Conservation (phyloP, 2,113 vertebrate genomes). For the Laterallus jamaicensis region DNA sequence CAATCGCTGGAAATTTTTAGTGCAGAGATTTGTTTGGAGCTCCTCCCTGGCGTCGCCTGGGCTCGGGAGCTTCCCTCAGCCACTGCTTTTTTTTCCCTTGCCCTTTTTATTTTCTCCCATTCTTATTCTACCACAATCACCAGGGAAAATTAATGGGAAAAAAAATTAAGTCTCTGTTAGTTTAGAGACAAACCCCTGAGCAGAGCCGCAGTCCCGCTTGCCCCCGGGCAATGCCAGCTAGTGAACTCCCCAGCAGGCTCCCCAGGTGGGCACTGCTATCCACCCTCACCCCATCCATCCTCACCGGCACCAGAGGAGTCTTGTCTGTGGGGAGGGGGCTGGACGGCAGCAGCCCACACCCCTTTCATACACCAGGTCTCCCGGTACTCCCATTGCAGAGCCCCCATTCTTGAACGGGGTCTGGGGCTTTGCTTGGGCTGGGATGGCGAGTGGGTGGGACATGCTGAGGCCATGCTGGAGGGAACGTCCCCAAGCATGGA, state of each 20-base stretch:
- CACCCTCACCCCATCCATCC: background rate
- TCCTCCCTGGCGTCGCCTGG: background rate
- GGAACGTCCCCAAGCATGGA: accelerated
- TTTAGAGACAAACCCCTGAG: background rate
- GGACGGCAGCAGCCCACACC: background rate
- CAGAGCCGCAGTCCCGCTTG: accelerated
- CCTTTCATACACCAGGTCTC: accelerated
- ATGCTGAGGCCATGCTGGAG: accelerated
- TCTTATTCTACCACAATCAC: background rate
- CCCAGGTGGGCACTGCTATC: background rate
- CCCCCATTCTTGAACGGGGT: accelerated
- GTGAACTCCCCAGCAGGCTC: background rate
- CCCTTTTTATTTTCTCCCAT: background rate
- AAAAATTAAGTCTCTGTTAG: background rate
- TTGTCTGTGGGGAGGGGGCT: accelerated
- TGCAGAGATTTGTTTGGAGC: background rate
- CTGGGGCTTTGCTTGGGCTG: background rate
- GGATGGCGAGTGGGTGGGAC: accelerated
- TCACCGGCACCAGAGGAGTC: accelerated
- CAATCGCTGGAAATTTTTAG: conserved; percentile 51
- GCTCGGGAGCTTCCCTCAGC: background rate
- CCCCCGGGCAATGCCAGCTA: accelerated
- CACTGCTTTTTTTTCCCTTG: background rate
- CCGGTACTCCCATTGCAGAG: background rate
- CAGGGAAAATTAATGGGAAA: background rate